These are phyloP conservation scores for Micropoecilia bifurca DNA, from an alignment of 2,797 vertebrate genomes.

Conservation along the genomic window DNA sequence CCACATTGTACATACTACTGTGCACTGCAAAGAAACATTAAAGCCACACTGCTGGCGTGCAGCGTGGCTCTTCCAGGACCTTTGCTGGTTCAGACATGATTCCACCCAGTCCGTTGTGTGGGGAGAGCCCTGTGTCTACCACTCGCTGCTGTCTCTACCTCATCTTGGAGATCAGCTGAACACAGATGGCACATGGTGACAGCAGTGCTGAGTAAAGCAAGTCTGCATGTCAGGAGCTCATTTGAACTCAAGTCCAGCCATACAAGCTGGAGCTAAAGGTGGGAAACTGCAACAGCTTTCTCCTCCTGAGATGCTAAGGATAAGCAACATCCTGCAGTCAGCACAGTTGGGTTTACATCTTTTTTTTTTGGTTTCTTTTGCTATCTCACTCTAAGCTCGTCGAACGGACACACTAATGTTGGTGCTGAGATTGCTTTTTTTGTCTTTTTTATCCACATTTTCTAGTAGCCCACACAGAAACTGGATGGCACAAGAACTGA, in stretches of 20 bases:
- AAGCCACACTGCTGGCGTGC: slow-evolving; percentile 77
- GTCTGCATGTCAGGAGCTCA: slow-evolving; percentile 49
- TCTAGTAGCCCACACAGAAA: slow-evolving; percentile 87
- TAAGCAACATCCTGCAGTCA: slow-evolving; percentile 73
- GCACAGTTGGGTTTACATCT: slow-evolving; percentile 72
- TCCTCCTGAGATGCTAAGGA: slow-evolving; percentile 73
- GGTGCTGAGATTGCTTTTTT: slow-evolving; percentile 80
- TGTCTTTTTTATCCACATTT: slow-evolving; percentile 70
- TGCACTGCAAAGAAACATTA: slow-evolving; percentile 81
- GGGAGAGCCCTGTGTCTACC: slow-evolving; percentile 56
- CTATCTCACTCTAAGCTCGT: slow-evolving; percentile 86
- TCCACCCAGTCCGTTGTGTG: slow-evolving; percentile 63
- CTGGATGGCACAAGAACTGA: slow-evolving; percentile 89
- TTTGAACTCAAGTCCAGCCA: slow-evolving; percentile 43
- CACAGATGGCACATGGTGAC: slow-evolving; percentile 64
- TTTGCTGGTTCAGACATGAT: slow-evolving; percentile 48
- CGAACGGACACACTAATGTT: slow-evolving; percentile 86
- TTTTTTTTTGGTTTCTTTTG: slow-evolving; percentile 82
- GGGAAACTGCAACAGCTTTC: slow-evolving; percentile 59
- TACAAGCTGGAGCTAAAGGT: slow-evolving; percentile 47
- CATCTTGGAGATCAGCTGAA: slow-evolving; percentile 68
- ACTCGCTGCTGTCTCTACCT: slow-evolving; percentile 53
- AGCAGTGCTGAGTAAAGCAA: slow-evolving; percentile 65
- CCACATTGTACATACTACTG: slow-evolving; percentile 76
- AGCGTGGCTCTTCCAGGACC: slow-evolving; percentile 65